Base-by-base conservation (phyloP, 2,797 vertebrate genomes). In the Hydrocynus forskahlii region DNA sequence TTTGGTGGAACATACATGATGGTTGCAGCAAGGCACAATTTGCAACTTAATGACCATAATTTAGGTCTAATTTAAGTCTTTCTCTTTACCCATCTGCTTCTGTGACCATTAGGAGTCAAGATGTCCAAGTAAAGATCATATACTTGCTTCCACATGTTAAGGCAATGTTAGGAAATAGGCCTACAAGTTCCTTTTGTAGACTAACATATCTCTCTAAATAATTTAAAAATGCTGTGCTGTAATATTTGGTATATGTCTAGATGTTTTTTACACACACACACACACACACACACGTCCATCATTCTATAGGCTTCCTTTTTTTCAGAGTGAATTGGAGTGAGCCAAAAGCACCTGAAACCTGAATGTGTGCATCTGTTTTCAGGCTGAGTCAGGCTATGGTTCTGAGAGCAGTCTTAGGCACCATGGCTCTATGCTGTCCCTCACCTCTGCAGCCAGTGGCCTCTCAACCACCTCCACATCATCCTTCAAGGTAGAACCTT, bases 321-420 rank as follows among this genome's bases (percentile, higher is more conserved):
- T 64, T 45, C 52, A 25, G 17, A 52, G 7, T 16, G 7, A 40
- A 25, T 4, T 60, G 52, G 67, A n/a, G 35, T 43, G 54, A 35
- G 12, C 19, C 7, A 40, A 62, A 48, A n/a, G 8, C 4, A 16
- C 38, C 40, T 60, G 12, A 16, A 69, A 48, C 19, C 17, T 40
- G 17, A 40, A 7, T 12, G 4, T 71, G 23, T 54, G 50, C 29
- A 3, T 29, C 29, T 54, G 25, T 43, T 13, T 62, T 21, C 75
- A 99, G 98, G 96, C 96, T 13, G 97, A 99, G 93, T 99, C 97
- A 69, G 98, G 98, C 85, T 99, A 99, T 88, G 97, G 97, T 86
- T 99, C 98, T 54, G 97, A 99, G 89, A 97, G 95, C 69, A 98
- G 97, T 88, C 93, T 99, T 81, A 96, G 97, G n/a, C 96, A 97